phyloP scores from a whole-genome alignment of 2,888 invertebrate species.

The Hypomecis atomaria region DNA sequence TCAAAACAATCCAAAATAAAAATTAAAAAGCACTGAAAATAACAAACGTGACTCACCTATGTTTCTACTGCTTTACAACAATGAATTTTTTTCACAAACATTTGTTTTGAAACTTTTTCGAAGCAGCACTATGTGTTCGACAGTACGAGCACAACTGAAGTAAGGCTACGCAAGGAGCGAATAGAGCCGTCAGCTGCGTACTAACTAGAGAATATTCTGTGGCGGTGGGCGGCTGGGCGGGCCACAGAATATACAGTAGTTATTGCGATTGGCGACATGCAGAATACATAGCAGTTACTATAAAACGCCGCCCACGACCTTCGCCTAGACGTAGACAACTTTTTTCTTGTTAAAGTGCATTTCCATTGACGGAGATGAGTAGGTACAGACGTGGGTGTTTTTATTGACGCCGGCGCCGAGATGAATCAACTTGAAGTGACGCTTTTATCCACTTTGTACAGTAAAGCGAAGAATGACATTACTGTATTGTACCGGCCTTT shows the following conservation, averaged over 20 bases:
- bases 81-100: neutral
- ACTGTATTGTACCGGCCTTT: no score
- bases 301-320: constrained; percentile 19
- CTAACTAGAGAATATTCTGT: neutral
- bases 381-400: no score
- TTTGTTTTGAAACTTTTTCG: neutral
- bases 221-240: constrained; percentile 5
- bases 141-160: constrained; percentile 8
- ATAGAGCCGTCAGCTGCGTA: neutral
- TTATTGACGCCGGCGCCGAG: no score
- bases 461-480: no score
- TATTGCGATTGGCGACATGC: neutral
- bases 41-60: neutral
- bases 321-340: constrained; percentile 1
- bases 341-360: neutral
- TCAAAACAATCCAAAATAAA: neutral
- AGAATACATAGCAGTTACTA: neutral
- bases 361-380: no score
- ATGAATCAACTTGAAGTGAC: no score
- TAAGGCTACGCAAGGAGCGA: neutral
- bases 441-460: no score
- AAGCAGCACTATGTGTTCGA: neutral
- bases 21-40: neutral
- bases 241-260: neutral
- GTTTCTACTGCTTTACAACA: neutral